A percentile compares a stretch with the other conserved stretches of the same genome.
Conservation (phyloP, 2,113 vertebrate species). For the human (Homo sapiens) region GRCh38 chr1:76526501-76527000, state of each 20-base stretch:
- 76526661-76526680: slow-evolving; percentile 66
- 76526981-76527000: not conserved
- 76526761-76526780: slow-evolving; percentile 82
- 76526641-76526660: slow-evolving; percentile 69
- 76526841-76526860: slow-evolving; percentile 85
- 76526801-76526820: slow-evolving; percentile 85
- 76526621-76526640: slow-evolving; percentile 73
- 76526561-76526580: slow-evolving; percentile 73
- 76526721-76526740: slow-evolving; percentile 81
- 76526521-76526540: slow-evolving; percentile 54
- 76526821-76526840: slow-evolving; percentile 86
- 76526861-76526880: slow-evolving; percentile 82
- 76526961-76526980: not conserved
- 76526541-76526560: slow-evolving; percentile 70
- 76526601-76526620: slow-evolving; percentile 65
- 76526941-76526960: not conserved
- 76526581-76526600: slow-evolving; percentile 70
- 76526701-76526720: slow-evolving; percentile 60
- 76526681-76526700: not conserved
- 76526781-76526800: slow-evolving; percentile 83
- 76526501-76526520: slow-evolving; percentile 58
- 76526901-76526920: slow-evolving; percentile 65
- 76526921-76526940: slow-evolving; percentile 29
- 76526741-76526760: slow-evolving; percentile 85
- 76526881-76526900: slow-evolving; percentile 61